phyloP scores from a whole-genome alignment of 2,888 invertebrate species.

The Argyresthia albistria region DNA sequence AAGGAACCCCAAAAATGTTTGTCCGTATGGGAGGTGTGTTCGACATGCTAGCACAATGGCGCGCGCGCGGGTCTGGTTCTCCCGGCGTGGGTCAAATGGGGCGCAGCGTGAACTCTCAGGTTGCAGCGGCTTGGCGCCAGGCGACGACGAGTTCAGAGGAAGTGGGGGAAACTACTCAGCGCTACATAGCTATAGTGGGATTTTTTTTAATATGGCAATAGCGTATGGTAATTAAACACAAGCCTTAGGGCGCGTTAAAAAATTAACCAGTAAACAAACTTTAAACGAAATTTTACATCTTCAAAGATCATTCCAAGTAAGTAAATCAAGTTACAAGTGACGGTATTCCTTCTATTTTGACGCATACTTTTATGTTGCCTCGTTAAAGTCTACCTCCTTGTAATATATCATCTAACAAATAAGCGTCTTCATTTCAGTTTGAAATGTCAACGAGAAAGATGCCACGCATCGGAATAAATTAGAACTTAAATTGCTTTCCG shows the following conservation, averaged over 20 bases:
- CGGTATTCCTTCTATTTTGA: too few relatives aligned
- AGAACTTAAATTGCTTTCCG: slow-evolving; percentile 62
- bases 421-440: slow-evolving; percentile 51
- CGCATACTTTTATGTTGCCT: too few relatives aligned
- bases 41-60: slow-evolving; percentile 54
- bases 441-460: slow-evolving; percentile 52
- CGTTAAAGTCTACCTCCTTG: slow-evolving; percentile 3
- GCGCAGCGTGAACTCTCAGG: slow-evolving; percentile 60
- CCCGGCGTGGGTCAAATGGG: slow-evolving; percentile 50
- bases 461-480: slow-evolving; percentile 55
- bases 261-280: too few relatives aligned
- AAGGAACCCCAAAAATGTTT: too few relatives aligned
- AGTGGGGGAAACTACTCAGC: neutral
- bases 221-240: too few relatives aligned
- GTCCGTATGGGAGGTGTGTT: slow-evolving; percentile 22
- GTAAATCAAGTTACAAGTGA: too few relatives aligned
- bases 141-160: neutral
- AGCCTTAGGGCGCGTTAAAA: too few relatives aligned
- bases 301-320: too few relatives aligned
- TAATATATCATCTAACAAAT: slow-evolving; percentile 7
- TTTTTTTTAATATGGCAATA: too few relatives aligned
- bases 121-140: slow-evolving; percentile 60
- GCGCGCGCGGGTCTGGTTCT: slow-evolving; percentile 29
- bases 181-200: too few relatives aligned
- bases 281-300: too few relatives aligned